phyloP scores from a whole-genome alignment of 2,113 vertebrate genomes.

The Gobius niger region DNA sequence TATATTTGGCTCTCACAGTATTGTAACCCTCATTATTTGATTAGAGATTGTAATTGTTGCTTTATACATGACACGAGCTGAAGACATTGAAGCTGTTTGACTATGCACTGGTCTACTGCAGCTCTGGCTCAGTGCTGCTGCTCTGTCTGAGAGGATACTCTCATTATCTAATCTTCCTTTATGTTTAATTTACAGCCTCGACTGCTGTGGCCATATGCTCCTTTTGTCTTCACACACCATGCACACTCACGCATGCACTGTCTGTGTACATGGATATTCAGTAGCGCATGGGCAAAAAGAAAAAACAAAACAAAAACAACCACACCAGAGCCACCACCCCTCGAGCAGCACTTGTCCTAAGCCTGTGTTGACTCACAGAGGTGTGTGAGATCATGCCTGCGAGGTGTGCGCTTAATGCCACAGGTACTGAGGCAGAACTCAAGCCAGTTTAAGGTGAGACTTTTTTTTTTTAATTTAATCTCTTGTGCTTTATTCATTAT shows the following conservation, averaged over 20 bases:
- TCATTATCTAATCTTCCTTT: slow-evolving; percentile 87
- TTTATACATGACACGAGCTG: slow-evolving; percentile 14
- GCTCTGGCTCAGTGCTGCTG: slow-evolving; percentile 74
- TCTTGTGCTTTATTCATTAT: neutral
- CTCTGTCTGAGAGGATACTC: slow-evolving; percentile 76
- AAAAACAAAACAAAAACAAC: slow-evolving; percentile 54
- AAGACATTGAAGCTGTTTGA: slow-evolving; percentile 14
- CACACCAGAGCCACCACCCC: slow-evolving; percentile 43
- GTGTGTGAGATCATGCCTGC: slow-evolving; percentile 37
- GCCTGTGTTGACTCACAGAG: slow-evolving; percentile 51
- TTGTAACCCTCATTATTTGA: no score
- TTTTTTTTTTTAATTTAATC: slow-evolving; percentile 4
- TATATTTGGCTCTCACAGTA: no score
- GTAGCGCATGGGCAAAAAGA: slow-evolving; percentile 18
- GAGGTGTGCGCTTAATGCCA: slow-evolving; percentile 38
- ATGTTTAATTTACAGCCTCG: slow-evolving; percentile 87
- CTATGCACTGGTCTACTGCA: slow-evolving; percentile 30
- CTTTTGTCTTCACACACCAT: slow-evolving; percentile 75
- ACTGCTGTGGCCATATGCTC: slow-evolving; percentile 83
- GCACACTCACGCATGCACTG: slow-evolving; percentile 8
- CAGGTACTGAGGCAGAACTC: slow-evolving; percentile 44
- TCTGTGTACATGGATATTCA: slow-evolving; percentile 41
- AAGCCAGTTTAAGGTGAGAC: slow-evolving; percentile 60
- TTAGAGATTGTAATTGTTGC: neutral
- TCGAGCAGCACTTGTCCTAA: slow-evolving; percentile 40